These are phyloP conservation scores for Drosophila orosa DNA, from an alignment of 1,140 invertebrate species.

Conservation along the genomic window DNA sequence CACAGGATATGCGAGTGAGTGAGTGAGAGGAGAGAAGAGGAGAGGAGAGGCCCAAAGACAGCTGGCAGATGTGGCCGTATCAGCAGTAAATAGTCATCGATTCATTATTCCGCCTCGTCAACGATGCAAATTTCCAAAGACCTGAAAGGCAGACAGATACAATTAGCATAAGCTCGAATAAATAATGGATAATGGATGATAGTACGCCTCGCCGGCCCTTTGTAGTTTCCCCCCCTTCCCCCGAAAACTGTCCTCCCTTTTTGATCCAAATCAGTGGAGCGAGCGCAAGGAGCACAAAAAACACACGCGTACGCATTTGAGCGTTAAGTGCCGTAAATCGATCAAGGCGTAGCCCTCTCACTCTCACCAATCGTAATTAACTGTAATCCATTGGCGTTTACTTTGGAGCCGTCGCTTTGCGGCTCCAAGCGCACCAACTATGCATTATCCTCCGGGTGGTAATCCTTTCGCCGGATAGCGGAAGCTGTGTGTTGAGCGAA, in stretches of 20 bases:
- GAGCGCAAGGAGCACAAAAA: slow-evolving; percentile 22
- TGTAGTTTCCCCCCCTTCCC: slow-evolving; percentile 20
- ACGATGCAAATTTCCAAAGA: slow-evolving; percentile 62
- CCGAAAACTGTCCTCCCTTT: slow-evolving; percentile 10
- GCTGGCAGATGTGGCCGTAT: slow-evolving; percentile 71
- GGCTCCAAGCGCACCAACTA: slow-evolving; percentile 40
- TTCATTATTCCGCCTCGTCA: slow-evolving; percentile 68
- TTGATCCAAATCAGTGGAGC: slow-evolving; percentile 39
- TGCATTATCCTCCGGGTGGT: slow-evolving; percentile 55
- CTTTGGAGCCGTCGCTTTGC: slow-evolving; percentile 58
- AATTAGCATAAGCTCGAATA: slow-evolving; percentile 54
- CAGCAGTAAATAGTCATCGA: slow-evolving; percentile 77
- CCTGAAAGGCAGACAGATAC: slow-evolving; percentile 23
- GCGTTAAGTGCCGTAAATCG: slow-evolving; percentile 76
- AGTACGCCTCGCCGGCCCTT: slow-evolving; percentile 26
- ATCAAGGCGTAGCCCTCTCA: slow-evolving; percentile 70
- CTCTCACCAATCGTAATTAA: slow-evolving; percentile 68
- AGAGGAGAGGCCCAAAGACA: slow-evolving; percentile 40
- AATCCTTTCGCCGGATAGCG: slow-evolving; percentile 66
- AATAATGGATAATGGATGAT: slow-evolving; percentile 26
- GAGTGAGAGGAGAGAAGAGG: slow-evolving; percentile 14
- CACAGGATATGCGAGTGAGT: slow-evolving; percentile 42
- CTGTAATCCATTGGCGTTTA: slow-evolving; percentile 70
- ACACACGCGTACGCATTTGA: slow-evolving; percentile 62
- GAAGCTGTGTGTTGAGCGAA: slow-evolving; percentile 74